These are phyloP conservation scores for Radopholus similis DNA, from an alignment of 1,140 invertebrate genomes.

Conservation along the genomic window DNA sequence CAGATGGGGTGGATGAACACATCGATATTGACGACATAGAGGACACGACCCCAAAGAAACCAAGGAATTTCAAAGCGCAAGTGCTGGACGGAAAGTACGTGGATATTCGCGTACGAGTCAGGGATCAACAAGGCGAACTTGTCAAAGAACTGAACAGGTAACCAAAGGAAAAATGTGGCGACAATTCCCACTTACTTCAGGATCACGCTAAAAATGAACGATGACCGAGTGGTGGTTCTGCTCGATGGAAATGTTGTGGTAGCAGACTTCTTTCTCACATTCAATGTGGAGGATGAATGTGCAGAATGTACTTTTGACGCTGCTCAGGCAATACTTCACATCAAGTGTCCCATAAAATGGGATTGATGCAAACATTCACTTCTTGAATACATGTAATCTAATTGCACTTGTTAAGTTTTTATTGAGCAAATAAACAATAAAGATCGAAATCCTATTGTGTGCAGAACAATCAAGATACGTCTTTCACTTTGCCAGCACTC, in stretches of 20 bases:
- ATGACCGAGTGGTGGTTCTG: conserved; percentile 25
- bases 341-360: conserved; percentile 32
- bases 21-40: conserved; percentile 18
- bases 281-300: conserved; percentile 7
- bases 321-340: conserved; percentile 5
- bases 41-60: neutral
- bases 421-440: too few relatives aligned
- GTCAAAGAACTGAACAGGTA: conserved; percentile 17
- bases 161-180: neutral
- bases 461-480: too few relatives aligned
- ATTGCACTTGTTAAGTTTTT: too few relatives aligned
- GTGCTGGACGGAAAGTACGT: conserved; percentile 15
- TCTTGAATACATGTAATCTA: neutral
- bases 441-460: too few relatives aligned
- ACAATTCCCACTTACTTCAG: neutral
- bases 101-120: conserved; percentile 10
- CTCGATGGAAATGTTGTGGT: conserved; percentile 1
- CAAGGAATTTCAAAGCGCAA: conserved; percentile 27
- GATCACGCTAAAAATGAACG: conserved; percentile 33
- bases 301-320: conserved; percentile 19
- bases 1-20: neutral
- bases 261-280: conserved; percentile 32
- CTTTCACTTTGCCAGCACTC: too few relatives aligned
- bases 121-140: conserved; percentile 12
- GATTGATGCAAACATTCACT: conserved; percentile 4